Percentiles rank a stretch among this genome's conserved stretches.
phyloP scores from a whole-genome alignment of 2,888 invertebrate species.

The Zootermopsis nevadensis region DNA sequence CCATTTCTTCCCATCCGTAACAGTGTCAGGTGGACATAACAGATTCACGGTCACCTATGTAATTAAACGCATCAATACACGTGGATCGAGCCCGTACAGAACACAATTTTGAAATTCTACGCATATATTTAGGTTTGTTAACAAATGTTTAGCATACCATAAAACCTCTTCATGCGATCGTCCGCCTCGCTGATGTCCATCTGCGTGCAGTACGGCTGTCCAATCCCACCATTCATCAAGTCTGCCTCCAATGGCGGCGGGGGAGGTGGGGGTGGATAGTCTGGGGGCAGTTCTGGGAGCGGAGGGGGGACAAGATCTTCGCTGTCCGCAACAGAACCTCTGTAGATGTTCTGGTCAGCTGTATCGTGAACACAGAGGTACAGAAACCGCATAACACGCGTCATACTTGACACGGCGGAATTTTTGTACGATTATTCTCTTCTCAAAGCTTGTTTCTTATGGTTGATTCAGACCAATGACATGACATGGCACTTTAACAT shows the following conservation, averaged over 20 bases:
- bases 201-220: conserved; percentile 56
- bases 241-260: conserved; percentile 58
- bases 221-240: conserved; percentile 55
- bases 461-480: too few species aligned
- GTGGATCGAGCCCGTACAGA: too few species aligned
- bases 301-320: conserved; percentile 49
- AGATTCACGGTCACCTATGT: too few species aligned
- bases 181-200: conserved; percentile 66
- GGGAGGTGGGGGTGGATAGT: conserved; percentile 61
- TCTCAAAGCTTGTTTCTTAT: too few species aligned
- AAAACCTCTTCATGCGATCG: conserved; percentile 66
- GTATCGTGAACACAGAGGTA: conserved; percentile 10
- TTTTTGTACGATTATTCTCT: background rate
- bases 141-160: conserved; percentile 59
- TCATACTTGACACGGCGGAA: background rate
- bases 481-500: too few species aligned
- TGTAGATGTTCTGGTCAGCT: conserved; percentile 45
- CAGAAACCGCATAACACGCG: background rate
- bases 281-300: conserved; percentile 57
- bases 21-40: too few species aligned
- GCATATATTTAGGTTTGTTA: background rate
- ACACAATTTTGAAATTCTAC: too few species aligned
- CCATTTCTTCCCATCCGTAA: too few species aligned
- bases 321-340: conserved; percentile 34
- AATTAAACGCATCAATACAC: too few species aligned